A percentile compares a stretch with the other conserved stretches of the same genome.
phyloP scores from a whole-genome alignment of 2,888 invertebrate species.

The Corbicula japonica region DNA sequence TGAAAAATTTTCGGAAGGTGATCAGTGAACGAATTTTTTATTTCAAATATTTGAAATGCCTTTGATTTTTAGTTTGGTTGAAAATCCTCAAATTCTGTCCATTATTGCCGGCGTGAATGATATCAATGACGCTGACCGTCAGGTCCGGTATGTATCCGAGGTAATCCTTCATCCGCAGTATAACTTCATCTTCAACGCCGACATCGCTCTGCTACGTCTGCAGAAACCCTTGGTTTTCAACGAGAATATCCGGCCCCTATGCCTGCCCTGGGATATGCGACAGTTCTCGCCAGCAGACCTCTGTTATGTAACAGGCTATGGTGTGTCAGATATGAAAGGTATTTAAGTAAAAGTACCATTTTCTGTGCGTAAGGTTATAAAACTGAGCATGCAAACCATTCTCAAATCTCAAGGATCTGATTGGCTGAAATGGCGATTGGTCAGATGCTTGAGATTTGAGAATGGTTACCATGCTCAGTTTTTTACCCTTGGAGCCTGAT shows the following conservation, averaged over 20 bases:
- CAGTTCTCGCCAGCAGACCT: constrained; percentile 50
- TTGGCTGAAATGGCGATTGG: no score
- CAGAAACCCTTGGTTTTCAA: constrained; percentile 63
- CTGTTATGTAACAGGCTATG: constrained; percentile 80
- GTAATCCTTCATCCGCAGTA: constrained; percentile 74
- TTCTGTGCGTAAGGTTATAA: no score
- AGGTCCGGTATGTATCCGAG: constrained; percentile 66
- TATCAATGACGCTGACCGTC: constrained; percentile 44
- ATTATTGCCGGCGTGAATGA: constrained; percentile 69
- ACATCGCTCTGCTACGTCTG: constrained; percentile 76
- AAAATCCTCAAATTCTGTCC: constrained; percentile 54
- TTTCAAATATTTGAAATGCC: no score
- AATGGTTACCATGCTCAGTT: no score
- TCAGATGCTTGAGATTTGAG: no score
- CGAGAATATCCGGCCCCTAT: constrained; percentile 62
- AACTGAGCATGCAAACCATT: no score
- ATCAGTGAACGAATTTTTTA: no score
- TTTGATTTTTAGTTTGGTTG: constrained; percentile 39
- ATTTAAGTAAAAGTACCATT: no score
- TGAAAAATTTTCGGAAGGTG: no score
- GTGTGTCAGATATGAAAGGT: constrained; percentile 67
- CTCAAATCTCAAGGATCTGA: no score
- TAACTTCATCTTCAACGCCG: constrained; percentile 73
- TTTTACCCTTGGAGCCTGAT: no score
- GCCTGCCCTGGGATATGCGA: constrained; percentile 64